These are phyloP conservation scores for Gadus macrocephalus DNA, from an alignment of 2,113 vertebrate species.

Conservation along the genomic window DNA sequence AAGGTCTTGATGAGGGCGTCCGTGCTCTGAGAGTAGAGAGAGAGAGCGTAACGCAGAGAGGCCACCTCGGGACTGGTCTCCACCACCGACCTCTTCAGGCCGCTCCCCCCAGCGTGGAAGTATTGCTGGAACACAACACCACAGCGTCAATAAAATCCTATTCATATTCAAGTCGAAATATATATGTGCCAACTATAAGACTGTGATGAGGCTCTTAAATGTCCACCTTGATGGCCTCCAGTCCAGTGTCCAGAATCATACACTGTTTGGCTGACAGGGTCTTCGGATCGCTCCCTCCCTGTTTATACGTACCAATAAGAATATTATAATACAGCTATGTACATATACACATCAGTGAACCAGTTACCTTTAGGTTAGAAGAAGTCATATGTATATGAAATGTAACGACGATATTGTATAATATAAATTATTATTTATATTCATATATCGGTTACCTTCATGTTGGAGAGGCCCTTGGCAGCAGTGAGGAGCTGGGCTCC, in stretches of 20 bases:
- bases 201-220: no score
- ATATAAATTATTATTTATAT: no score
- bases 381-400: no score
- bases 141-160: neutral
- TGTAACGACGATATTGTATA: no score
- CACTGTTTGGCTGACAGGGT: constrained; percentile 93
- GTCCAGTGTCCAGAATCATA: constrained; percentile 82
- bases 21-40: constrained; percentile 94
- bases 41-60: constrained; percentile 89
- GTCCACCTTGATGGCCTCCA: constrained; percentile 92
- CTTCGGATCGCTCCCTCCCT: constrained; percentile 87
- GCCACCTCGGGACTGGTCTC: constrained; percentile 93
- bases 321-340: no score
- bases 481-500: constrained; percentile 92
- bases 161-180: neutral
- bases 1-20: constrained; percentile 95
- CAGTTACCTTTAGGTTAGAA: no score
- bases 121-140: constrained; percentile 79
- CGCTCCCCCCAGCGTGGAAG: constrained; percentile 95
- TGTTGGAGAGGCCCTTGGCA: constrained; percentile 93
- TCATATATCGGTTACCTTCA: constrained; percentile 80
- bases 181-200: no score
- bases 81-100: constrained; percentile 90
- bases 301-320: neutral
- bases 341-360: neutral